Conservation (phyloP, 2,888 invertebrate species). For the Apotomis turbidana region DNA sequence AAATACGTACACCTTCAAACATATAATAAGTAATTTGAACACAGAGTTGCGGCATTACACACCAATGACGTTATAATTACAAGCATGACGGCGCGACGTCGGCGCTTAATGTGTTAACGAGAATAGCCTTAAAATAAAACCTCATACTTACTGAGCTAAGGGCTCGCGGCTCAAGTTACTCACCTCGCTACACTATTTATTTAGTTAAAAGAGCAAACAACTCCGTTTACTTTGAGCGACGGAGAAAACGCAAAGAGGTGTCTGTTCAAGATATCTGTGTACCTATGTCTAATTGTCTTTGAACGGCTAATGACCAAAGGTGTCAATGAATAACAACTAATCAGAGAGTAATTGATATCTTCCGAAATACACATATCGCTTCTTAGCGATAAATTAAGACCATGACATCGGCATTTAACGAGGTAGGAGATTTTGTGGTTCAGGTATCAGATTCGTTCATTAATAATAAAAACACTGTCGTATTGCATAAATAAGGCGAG, state of each 20-base stretch:
- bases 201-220: constrained; percentile 64
- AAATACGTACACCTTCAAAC: background rate
- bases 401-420: too few species aligned
- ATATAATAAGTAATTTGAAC: background rate
- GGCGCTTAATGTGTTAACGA: constrained; percentile 28
- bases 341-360: too few species aligned
- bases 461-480: constrained; percentile 49
- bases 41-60: constrained; percentile 19
- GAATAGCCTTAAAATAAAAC: constrained; percentile 36
- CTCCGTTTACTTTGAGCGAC: constrained; percentile 53
- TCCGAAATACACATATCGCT: constrained; percentile 35
- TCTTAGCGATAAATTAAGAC: constrained; percentile 28
- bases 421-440: too few species aligned
- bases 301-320: constrained; percentile 56
- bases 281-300: constrained; percentile 59
- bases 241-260: constrained; percentile 58
- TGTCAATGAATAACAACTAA: constrained; percentile 49
- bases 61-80: constrained; percentile 28
- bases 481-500: constrained; percentile 46
- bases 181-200: constrained; percentile 53
- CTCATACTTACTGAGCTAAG: constrained; percentile 25
- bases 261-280: constrained; percentile 59
- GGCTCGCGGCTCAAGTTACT: constrained; percentile 35
- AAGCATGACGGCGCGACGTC: constrained; percentile 7
- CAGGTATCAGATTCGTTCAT: constrained; percentile 46